Percentiles rank a stretch among this genome's conserved stretches.
Conservation (phyloP, 2,888 invertebrate genomes). For the Meiosimyza platycephala region DNA sequence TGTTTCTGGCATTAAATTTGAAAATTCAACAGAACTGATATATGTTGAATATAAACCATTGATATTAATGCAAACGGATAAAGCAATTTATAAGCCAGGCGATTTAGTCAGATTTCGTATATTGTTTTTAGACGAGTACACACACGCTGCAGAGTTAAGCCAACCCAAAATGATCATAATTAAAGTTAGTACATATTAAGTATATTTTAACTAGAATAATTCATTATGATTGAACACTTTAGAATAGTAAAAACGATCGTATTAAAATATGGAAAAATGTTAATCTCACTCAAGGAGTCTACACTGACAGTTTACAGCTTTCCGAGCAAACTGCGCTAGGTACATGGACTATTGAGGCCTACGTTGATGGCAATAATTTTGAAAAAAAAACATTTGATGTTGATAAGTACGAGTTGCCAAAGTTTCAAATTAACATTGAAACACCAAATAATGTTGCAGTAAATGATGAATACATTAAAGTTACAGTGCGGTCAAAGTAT, state of each 20-base stretch:
- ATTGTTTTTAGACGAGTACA: constrained; percentile 77
- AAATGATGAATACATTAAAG: constrained; percentile 6
- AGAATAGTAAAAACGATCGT: constrained; percentile 74
- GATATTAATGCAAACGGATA: constrained; percentile 89
- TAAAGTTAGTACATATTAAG: constrained; percentile 39
- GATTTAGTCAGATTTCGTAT: constrained; percentile 79
- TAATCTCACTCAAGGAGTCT: constrained; percentile 77
- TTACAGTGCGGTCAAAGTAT: not conserved
- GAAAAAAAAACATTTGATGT: constrained; percentile 47
- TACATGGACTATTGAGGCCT: constrained; percentile 84
- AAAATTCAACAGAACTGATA: constrained; percentile 75
- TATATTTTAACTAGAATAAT: no score
- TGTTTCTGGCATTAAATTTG: constrained; percentile 77
- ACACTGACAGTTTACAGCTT: constrained; percentile 68
- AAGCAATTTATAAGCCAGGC: constrained; percentile 87
- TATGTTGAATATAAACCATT: constrained; percentile 77
- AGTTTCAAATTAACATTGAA: constrained; percentile 44
- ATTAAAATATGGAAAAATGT: constrained; percentile 83
- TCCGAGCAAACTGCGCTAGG: constrained; percentile 81
- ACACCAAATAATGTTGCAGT: constrained; percentile 12
- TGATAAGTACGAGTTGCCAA: constrained; percentile 48
- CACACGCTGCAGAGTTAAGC: constrained; percentile 70
- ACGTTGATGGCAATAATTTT: constrained; percentile 40
- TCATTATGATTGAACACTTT: not conserved
- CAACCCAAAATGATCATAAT: constrained; percentile 51